Base-by-base conservation (phyloP, 2,113 vertebrate species). In the Erythrolamprus reginae region DNA sequence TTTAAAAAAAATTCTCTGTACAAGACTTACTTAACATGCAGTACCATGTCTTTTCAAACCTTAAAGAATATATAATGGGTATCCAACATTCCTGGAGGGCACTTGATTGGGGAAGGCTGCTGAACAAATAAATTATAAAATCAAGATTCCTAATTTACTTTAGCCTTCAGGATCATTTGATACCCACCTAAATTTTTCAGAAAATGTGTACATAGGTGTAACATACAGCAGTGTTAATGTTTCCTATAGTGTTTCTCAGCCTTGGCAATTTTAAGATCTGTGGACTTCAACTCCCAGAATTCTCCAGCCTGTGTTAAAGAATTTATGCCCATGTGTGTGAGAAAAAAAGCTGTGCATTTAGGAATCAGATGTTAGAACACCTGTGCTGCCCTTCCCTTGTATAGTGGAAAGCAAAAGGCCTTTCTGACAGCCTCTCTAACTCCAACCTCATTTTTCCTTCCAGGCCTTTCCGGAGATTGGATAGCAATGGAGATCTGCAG, bases 401-500 rank as follows among this genome's bases (percentile, higher is more conserved):
- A 21, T 61, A 7, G 21, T 23, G 61, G 58, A 53, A n/a, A 21
- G 3, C 13, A 52, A 21, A 28, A 58, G 9, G 10, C 10, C 55
- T 85, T 65, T 23, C 28, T 8, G 7, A 12, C 42, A 52, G 6
- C 48, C 47, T 61, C 50, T 24, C 38, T 12, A 42, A 48, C 7
- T 24, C 17, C 17, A 51, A 5, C 13, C 7, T 82, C 38, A 42
- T 45, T 45, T 85, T 10, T 86, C 23, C 48, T 38, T 52, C 0
- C 95, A 98, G 98, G 91, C 98, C 98, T 84, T 98, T 98, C 94
- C 96, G 98, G 38, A 95, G 97, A 33, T 61, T 98, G 95, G 98
- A 98, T 58, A 83, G 89, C 61, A 98, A 98, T 2, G 98, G 98
- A 56, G 97, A 97, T 91, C 96, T 98, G 15, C 97, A 95, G 38